Evolutionary conservation across 2,888 invertebrate genomes (phyloP).

Genomic region (Drosophila stalkeri): DNA sequence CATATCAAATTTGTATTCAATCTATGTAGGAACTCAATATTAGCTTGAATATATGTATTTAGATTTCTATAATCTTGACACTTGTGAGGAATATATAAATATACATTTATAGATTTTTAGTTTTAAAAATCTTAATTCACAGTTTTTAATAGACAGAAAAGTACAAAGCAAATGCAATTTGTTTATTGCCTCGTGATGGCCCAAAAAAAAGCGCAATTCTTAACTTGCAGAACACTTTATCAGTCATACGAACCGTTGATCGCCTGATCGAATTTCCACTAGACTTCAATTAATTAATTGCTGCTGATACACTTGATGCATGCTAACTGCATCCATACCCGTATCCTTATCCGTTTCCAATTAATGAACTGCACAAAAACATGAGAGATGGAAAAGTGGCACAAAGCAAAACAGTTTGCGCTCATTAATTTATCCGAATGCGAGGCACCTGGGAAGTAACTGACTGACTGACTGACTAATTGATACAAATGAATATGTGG

Average conservation of each 20-base stretch:
- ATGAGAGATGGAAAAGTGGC: neutral
- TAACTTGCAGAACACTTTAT: neutral
- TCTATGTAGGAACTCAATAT: too few species aligned
- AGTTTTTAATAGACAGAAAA: too few species aligned
- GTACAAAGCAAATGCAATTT: neutral
- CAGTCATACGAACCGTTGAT: neutral
- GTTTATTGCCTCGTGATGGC: neutral
- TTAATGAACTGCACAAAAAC: slow-evolving; percentile 17
- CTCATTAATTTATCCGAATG: slow-evolving; percentile 41
- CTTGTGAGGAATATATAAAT: too few species aligned
- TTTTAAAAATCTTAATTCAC: too few species aligned
- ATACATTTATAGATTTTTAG: too few species aligned
- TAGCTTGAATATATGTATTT: too few species aligned
- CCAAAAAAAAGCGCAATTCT: slow-evolving; percentile 18
- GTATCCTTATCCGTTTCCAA: slow-evolving; percentile 4
- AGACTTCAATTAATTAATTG: slow-evolving; percentile 41
- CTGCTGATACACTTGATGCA: slow-evolving; percentile 6
- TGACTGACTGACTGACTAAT: too few species aligned
- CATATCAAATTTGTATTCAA: too few species aligned
- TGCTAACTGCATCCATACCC: slow-evolving; percentile 23
- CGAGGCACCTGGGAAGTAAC: too few species aligned
- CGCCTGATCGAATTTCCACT: slow-evolving; percentile 17
- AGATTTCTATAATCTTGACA: too few species aligned
- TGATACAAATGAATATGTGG: too few species aligned
- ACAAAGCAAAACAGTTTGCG: slow-evolving; percentile 19